These are phyloP conservation scores for Polymixis flavicincta DNA, from an alignment of 2,888 invertebrate species.

Conservation along the genomic window DNA sequence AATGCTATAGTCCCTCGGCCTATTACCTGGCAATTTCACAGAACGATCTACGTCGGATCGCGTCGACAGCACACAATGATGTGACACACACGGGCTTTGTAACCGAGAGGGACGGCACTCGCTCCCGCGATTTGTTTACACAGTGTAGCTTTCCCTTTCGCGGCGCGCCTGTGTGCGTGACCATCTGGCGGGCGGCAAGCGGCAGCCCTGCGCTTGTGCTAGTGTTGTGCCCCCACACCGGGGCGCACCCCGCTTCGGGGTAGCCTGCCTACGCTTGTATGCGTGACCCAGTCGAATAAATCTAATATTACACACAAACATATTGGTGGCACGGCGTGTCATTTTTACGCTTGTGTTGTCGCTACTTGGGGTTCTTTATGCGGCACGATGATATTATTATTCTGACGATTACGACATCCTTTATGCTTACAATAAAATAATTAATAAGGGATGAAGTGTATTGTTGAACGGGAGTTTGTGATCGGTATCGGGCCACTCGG, in stretches of 20 bases:
- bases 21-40: slow-evolving; percentile 91
- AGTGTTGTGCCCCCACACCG: slow-evolving; percentile 82
- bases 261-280: slow-evolving; percentile 79
- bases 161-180: slow-evolving; percentile 82
- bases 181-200: slow-evolving; percentile 87
- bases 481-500: slow-evolving; percentile 87
- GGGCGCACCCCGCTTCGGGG: slow-evolving; percentile 85
- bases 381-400: slow-evolving; percentile 90
- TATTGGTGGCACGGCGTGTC: slow-evolving; percentile 88
- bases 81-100: slow-evolving; percentile 86
- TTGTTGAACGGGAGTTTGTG: slow-evolving; percentile 86
- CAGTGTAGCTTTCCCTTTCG: slow-evolving; percentile 90
- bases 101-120: slow-evolving; percentile 86
- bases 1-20: slow-evolving; percentile 89
- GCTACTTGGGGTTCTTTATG: slow-evolving; percentile 90
- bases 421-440: slow-evolving; percentile 91
- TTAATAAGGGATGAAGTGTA: slow-evolving; percentile 90
- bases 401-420: slow-evolving; percentile 90
- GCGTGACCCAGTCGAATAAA: slow-evolving; percentile 90
- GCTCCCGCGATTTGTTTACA: slow-evolving; percentile 89
- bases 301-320: slow-evolving; percentile 90
- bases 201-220: slow-evolving; percentile 79
- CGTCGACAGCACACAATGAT: slow-evolving; percentile 86
- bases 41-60: slow-evolving; percentile 89
- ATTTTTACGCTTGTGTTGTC: slow-evolving; percentile 90